These are phyloP conservation scores for Carcinoscorpius rotundicauda DNA, from an alignment of 1,140 invertebrate genomes.

Conservation along the genomic window DNA sequence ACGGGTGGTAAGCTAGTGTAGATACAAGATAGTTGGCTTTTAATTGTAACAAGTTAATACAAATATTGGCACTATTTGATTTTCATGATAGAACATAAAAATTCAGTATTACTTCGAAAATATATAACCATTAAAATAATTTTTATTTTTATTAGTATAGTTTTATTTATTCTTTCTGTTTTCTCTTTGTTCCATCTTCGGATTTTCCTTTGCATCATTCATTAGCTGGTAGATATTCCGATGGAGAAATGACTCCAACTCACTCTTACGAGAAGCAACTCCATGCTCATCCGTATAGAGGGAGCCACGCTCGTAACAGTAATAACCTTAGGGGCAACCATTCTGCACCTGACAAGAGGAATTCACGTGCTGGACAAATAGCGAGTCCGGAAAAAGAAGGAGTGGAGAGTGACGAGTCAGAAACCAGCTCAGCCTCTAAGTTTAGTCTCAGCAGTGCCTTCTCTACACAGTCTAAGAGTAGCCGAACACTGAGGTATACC, in stretches of 20 bases:
- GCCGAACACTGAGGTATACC: constrained; percentile 20
- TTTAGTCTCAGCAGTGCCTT: constrained; percentile 23
- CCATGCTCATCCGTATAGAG: constrained; percentile 14
- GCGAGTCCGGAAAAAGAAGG: constrained; percentile 9
- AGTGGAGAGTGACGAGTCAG: constrained; percentile 22
- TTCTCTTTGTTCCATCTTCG: no score
- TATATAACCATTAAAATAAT: no score
- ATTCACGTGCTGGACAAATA: constrained; percentile 4
- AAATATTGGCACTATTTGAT: no score
- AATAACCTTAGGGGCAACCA: neutral
- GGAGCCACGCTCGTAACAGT: neutral
- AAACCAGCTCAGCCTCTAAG: constrained; percentile 24
- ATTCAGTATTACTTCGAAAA: no score
- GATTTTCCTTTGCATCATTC: no score
- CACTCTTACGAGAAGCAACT: constrained; percentile 15
- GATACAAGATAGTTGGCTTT: constrained; percentile 20
- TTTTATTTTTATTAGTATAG: no score
- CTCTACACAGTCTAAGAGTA: constrained; percentile 22
- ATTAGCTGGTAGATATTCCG: constrained; percentile 19
- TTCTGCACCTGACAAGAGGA: neutral
- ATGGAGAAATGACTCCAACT: constrained; percentile 20
- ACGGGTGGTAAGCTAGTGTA: no score
- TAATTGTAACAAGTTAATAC: no score
- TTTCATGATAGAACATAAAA: no score
- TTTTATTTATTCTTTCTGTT: no score